Evolutionary conservation across 2,797 vertebrate genomes (phyloP), one percentile per base, ranked within the genome.

Genomic region (Microchirus variegatus): DNA sequence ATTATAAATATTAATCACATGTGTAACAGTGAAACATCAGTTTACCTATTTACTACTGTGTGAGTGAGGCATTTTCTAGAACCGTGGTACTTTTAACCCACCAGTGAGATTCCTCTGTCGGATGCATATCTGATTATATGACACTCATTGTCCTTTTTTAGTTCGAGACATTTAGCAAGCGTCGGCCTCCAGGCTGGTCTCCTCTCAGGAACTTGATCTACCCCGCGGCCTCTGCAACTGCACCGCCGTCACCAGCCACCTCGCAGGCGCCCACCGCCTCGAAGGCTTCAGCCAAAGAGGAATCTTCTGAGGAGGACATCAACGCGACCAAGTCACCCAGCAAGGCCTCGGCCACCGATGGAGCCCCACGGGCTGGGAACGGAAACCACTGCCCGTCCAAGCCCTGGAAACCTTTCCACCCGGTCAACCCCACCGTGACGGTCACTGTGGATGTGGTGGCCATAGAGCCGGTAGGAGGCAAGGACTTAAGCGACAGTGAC

Each of bases 241-340:
- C n/a, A 0, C 3, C 10, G 1, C 0, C 16, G 1, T 11, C 45
- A 19, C 18, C 18, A 18, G 10, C 46, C 46, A 18, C 38, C 48
- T n/a, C 17, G 8, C 10, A 2, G 3, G 3, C 7, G 13, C 49
- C 47, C 22, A 3, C 16, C 0, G 26, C 26, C 12, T 5, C 46
- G 3, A 14, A 4, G 1, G 5, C 19, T 31, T 0, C 68, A 7
- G 22, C 35, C 50, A 75, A 75, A 10, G 65, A 87, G 9, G 90
- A 91, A 0, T 94, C 93, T 14, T 94, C 93, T 16, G 90, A 94
- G 70, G 94, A 96, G 81, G 87, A 84, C 35, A 53, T 16, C 15
- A 63, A 71, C 10, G 50, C 44, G 15, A 15, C 59, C 59, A 77
- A 73, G 0, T 2, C 67, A n/a, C 49, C 55, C 3, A 31, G 31